Percentiles rank a stretch among this genome's conserved stretches.
Evolutionary conservation across 2,888 invertebrate species (phyloP).

Genomic region (Strigamia maritima): DNA sequence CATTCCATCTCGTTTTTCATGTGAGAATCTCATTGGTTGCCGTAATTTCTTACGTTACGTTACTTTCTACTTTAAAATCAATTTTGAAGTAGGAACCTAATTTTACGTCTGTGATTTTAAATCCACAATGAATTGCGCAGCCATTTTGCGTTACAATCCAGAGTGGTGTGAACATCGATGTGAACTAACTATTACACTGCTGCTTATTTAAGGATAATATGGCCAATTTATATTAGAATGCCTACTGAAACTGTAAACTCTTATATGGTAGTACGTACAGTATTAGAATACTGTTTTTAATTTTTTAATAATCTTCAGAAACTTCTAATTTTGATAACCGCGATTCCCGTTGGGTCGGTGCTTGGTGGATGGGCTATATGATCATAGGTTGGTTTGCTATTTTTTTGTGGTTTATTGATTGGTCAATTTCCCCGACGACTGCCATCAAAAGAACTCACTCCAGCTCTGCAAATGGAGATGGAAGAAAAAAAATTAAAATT

Average conservation of each 20-base stretch:
- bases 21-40: too few relatives aligned
- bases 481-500: background rate
- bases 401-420: background rate
- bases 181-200: too few relatives aligned
- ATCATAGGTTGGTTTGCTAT: constrained; percentile 42
- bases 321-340: constrained; percentile 44
- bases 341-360: constrained; percentile 47
- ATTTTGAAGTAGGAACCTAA: too few relatives aligned
- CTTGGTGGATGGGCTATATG: constrained; percentile 47
- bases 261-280: background rate
- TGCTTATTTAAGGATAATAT: too few relatives aligned
- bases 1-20: too few relatives aligned
- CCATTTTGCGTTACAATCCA: too few relatives aligned
- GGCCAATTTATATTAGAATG: too few relatives aligned
- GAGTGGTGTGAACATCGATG: too few relatives aligned
- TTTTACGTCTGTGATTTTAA: too few relatives aligned
- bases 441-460: background rate
- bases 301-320: constrained; percentile 40
- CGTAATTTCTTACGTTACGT: too few relatives aligned
- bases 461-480: background rate
- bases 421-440: constrained; percentile 1
- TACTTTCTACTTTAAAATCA: too few relatives aligned
- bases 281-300: background rate
- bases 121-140: too few relatives aligned
- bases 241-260: background rate